Percentiles rank a stretch among this genome's conserved stretches.
phyloP scores from a whole-genome alignment of 1,140 invertebrate genomes.

The Nilaparvata lugens region DNA sequence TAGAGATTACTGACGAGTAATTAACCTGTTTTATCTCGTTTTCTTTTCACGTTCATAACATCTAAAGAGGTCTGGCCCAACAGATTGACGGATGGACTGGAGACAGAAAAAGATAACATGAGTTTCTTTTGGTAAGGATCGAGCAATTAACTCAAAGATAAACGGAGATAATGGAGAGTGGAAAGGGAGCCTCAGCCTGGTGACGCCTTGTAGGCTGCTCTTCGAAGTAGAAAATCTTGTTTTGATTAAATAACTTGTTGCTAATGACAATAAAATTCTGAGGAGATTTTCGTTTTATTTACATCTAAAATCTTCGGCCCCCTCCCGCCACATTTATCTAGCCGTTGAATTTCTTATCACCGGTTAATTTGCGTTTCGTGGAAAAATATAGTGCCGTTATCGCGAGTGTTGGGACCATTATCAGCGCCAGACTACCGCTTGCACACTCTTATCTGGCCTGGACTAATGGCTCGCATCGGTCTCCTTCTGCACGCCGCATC shows the following conservation, averaged over 20 bases:
- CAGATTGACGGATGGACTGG: neutral
- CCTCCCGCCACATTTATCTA: neutral
- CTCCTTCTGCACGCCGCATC: too few species aligned
- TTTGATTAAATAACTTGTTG: conserved; percentile 4
- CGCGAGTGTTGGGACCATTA: neutral
- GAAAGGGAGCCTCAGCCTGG: neutral
- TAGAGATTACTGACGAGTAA: too few species aligned
- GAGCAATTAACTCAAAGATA: neutral
- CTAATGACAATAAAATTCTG: conserved; percentile 2
- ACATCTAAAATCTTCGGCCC: neutral
- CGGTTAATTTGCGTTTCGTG: conserved; percentile 1
- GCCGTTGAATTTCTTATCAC: too few species aligned
- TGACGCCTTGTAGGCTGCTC: neutral
- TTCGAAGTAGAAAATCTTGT: conserved; percentile 3
- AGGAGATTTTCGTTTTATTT: neutral
- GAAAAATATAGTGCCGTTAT: neutral
- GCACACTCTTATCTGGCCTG: too few species aligned
- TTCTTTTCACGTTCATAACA: too few species aligned
- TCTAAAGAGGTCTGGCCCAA: too few species aligned
- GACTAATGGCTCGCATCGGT: too few species aligned
- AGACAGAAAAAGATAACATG: conserved; percentile 1
- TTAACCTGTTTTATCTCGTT: too few species aligned
- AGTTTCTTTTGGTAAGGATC: neutral
- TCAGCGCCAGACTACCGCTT: too few species aligned
- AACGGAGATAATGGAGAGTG: neutral